Conservation (phyloP, 2,797 vertebrate genomes). For the Schizopygopsis malacanthus region DNA sequence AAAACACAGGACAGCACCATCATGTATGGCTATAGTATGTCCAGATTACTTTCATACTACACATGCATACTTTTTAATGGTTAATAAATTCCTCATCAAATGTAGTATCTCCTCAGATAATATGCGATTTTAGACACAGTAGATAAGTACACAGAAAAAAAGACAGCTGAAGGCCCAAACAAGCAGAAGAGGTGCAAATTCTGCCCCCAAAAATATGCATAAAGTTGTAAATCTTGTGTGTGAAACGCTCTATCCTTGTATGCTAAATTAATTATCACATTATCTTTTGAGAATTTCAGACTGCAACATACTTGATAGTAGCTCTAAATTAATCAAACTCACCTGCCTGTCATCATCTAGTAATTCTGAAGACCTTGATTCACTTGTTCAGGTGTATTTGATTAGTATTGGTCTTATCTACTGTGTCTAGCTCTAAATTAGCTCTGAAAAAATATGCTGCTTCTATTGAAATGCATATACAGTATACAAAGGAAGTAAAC, state of each 20-base stretch:
- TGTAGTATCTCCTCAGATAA: not conserved
- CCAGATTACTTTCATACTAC: not conserved
- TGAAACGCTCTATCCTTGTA: too few relatives aligned
- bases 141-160: not conserved
- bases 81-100: not conserved
- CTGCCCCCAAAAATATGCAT: not conserved
- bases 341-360: too few relatives aligned
- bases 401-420: too few relatives aligned
- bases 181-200: not conserved
- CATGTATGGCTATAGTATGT: not conserved
- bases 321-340: not conserved
- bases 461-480: not conserved
- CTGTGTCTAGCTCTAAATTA: not conserved
- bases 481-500: not conserved
- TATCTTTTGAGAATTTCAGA: not conserved
- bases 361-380: too few relatives aligned
- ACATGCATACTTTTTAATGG: not conserved
- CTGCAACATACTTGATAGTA: not conserved
- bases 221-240: not conserved
- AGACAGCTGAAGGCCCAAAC: not conserved
- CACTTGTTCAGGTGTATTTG: too few relatives aligned
- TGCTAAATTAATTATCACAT: not conserved
- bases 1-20: not conserved
- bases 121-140: not conserved
- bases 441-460: not conserved